Base-by-base conservation (phyloP, 2,113 vertebrate species). In the Emydocephalus ijimae region DNA sequence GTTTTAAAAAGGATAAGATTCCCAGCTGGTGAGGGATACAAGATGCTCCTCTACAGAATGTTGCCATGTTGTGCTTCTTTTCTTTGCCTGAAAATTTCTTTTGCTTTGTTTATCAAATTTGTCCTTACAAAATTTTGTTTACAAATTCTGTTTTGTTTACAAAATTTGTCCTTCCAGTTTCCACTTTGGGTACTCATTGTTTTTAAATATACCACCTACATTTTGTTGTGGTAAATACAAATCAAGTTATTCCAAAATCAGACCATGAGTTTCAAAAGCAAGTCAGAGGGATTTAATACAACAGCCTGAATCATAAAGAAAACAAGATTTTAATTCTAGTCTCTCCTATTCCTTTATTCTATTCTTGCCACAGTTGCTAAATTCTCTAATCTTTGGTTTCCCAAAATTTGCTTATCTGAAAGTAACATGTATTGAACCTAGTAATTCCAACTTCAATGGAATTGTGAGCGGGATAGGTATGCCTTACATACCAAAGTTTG, bases 401-500 rank as follows among this genome's bases (percentile, higher is more conserved):
- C 69, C 74, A 21, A 81, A 39, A 81, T 43, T 43, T 81, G 18
- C 69, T 81, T 81, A 81, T 21, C 18, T 81, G 7, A 81, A 81
- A 81, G 74, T 9, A 81, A 23, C 34, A 81, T 21, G 34, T 8
- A 81, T 34, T 81, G 74, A 81, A 81, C 0, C 21, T 81, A 81
- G 34, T 81, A 21, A 81, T 39, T 29, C 74, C 6, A 39, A 81
- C 4, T 81, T 81, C 74, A 81, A 20, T 81, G 74, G 74, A 81
- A 39, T 43, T 81, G 18, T 21, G 74, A 43, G 21, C 3, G 18
- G n/a, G 18, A 43, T 81, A 81, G 34, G 0, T 81, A 43, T 43
- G n/a, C 7, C 74, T 43, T 52, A 97, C 97, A 89, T 96, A 99
- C 99, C 98, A 99, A 97, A 29, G 99, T 99, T 94, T 99, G 99